Evolutionary conservation across 2,113 vertebrate species (phyloP), one percentile per base, ranked within the genome.

Genomic region (Nothocercus nigrocapillus): DNA sequence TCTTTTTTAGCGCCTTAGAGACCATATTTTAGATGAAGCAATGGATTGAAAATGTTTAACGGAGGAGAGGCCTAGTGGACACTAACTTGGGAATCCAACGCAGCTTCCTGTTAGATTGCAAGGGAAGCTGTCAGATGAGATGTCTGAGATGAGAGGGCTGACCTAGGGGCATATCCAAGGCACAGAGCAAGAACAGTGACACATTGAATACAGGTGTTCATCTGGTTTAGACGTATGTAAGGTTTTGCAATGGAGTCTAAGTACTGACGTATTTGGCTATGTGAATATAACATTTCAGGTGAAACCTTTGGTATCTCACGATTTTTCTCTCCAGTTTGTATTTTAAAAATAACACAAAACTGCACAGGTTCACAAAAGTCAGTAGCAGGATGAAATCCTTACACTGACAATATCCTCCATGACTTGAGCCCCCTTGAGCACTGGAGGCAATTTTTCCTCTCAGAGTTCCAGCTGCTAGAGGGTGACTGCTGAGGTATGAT

Each of bases 281-380:
- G 38, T 85, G 88, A 93, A 92, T 45, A 75, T 17, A 63, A 62
- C 42, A 49, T 72, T 95, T 85, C 82, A 82, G 34, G 19, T 82
- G 30, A 82, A 90, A 90, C 19, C 13, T 51, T 84, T n/a, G 63
- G 12, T 44, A 88, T 63, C 1, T 1, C 51, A 47, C 58, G 4
- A 58, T 75, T 94, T 90, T 91, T 66, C 67, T 67, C 18, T 85
- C 88, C n/a, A 62, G 32, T 85, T 82, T 85, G 56, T 49, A 62
- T 70, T 82, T 85, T 67, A 47, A 36, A 82, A 91, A 62, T 79
- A 63, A 67, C 18, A 59, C 84, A 56, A 51, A 82, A 51, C 56
- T 58, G 22, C 45, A 63, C 25, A 53, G 56, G 61, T 67, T 87
- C 40, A 22, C 67, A 40, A 20, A 13, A 70, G 62, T 72, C 56